Percentiles rank a stretch among this genome's conserved stretches.
These are phyloP conservation scores for Eulemur mongoz DNA, from an alignment of 2,797 vertebrate species.

Conservation along the genomic window DNA sequence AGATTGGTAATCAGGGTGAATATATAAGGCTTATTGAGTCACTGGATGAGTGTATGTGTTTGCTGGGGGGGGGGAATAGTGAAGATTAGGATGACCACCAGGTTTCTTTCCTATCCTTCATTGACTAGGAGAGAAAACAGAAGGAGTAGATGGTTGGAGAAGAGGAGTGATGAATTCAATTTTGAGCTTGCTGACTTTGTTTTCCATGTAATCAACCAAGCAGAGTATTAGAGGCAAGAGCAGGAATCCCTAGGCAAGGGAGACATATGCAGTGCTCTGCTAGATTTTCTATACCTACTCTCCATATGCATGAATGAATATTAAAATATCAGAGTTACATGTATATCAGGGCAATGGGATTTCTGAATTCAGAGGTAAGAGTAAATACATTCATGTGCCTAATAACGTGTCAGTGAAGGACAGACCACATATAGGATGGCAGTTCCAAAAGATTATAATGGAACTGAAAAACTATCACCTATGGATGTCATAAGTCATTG, in stretches of 20 bases:
- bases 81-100: neutral
- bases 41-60: neutral
- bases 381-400: neutral
- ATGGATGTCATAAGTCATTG: neutral
- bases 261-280: neutral
- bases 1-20: neutral
- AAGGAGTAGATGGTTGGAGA: neutral
- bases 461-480: neutral
- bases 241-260: neutral
- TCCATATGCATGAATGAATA: neutral
- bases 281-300: neutral
- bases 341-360: neutral
- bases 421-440: neutral
- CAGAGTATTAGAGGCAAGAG: neutral
- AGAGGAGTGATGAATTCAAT: neutral
- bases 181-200: slow-evolving; percentile 15
- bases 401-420: neutral
- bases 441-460: neutral
- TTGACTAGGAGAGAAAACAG: neutral
- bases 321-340: neutral
- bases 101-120: neutral
- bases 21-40: neutral
- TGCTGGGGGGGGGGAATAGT: neutral
- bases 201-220: neutral
- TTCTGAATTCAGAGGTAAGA: neutral